phyloP scores from a whole-genome alignment of 2,888 invertebrate genomes.

The Heliconius hortense region DNA sequence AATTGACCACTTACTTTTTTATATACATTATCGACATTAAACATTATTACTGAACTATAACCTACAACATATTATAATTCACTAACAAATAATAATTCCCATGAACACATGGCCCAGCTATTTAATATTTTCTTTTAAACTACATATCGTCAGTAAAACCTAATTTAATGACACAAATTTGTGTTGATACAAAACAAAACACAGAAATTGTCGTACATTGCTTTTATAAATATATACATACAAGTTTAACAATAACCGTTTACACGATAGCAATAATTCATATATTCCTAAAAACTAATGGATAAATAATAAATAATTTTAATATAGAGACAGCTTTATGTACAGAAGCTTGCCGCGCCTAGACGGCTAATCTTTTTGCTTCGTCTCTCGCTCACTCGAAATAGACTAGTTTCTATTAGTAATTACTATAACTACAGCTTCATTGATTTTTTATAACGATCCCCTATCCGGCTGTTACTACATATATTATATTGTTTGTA shows the following conservation, averaged over 20 bases:
- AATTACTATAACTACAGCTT: slow-evolving; percentile 55
- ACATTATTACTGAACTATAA: slow-evolving; percentile 60
- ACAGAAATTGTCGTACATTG: slow-evolving; percentile 24
- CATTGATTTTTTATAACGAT: slow-evolving; percentile 59
- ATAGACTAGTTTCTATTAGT: slow-evolving; percentile 48
- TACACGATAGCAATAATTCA: slow-evolving; percentile 50
- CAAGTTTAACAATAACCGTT: slow-evolving; percentile 56
- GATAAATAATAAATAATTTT: slow-evolving; percentile 79
- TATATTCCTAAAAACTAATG: slow-evolving; percentile 61
- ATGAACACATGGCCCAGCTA: slow-evolving; percentile 53
- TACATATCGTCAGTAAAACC: slow-evolving; percentile 11
- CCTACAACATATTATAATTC: slow-evolving; percentile 46
- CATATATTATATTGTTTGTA: slow-evolving; percentile 51
- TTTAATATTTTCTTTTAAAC: slow-evolving; percentile 36
- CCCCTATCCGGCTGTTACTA: slow-evolving; percentile 55
- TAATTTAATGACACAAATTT: slow-evolving; percentile 45
- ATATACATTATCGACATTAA: slow-evolving; percentile 58
- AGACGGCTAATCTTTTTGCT: slow-evolving; percentile 51
- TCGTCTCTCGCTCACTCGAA: slow-evolving; percentile 50
- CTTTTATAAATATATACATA: slow-evolving; percentile 41
- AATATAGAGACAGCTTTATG: slow-evolving; percentile 69
- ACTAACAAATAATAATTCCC: slow-evolving; percentile 51
- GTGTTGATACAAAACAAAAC: slow-evolving; percentile 18
- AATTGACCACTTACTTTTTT: slow-evolving; percentile 51
- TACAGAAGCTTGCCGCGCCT: slow-evolving; percentile 76